These are phyloP conservation scores for Apodemus sylvaticus DNA, from an alignment of 2,113 vertebrate species.

Conservation along the genomic window DNA sequence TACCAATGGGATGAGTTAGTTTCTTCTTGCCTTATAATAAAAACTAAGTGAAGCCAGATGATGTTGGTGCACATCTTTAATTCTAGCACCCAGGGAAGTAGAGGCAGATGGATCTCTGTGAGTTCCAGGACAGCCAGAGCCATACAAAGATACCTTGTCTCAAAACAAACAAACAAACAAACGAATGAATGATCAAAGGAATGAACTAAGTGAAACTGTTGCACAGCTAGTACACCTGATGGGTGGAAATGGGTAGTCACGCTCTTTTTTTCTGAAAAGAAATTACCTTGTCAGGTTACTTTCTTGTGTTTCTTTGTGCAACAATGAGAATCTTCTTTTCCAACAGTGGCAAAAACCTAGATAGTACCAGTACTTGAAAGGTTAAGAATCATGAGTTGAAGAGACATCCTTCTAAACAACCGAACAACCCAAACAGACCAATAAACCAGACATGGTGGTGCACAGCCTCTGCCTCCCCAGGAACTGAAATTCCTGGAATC, in stretches of 20 bases:
- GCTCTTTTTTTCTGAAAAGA: neutral
- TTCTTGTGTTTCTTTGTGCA: neutral
- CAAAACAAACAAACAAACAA: neutral
- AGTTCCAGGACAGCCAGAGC: neutral
- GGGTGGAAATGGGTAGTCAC: neutral
- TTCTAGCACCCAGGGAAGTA: neutral
- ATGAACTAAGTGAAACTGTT: neutral
- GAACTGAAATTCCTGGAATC: neutral
- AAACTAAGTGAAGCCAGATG: neutral
- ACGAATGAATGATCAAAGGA: neutral
- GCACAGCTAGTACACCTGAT: neutral
- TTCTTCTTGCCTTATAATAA: neutral
- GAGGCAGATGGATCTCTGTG: neutral
- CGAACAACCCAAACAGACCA: no score
- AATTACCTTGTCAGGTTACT: neutral
- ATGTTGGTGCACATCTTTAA: neutral
- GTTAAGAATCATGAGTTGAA: neutral
- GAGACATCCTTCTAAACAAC: neutral
- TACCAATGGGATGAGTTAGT: neutral
- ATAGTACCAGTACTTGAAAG: neutral
- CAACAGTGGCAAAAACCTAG: neutral
- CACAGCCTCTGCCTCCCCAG: neutral
- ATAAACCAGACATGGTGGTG: neutral
- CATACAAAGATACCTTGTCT: neutral
- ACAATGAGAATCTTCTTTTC: neutral